phyloP scores from a whole-genome alignment of 2,797 vertebrate genomes.

The Thamnophis elegans region DNA sequence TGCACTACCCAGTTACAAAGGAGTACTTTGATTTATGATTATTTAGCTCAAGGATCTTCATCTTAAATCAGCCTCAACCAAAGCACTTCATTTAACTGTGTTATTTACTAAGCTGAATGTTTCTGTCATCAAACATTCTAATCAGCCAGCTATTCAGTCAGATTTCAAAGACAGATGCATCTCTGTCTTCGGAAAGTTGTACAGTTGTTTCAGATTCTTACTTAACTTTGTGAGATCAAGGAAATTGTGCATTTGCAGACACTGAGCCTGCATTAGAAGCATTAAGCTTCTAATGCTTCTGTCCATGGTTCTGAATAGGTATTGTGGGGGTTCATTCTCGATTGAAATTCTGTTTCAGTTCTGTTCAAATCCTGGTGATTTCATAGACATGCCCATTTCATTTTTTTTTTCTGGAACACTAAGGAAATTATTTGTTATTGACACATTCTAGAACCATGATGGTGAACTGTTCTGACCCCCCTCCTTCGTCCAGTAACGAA shows the following conservation, averaged over 20 bases:
- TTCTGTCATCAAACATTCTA: constrained; percentile 27
- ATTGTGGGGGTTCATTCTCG: neutral
- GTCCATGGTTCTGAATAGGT: neutral
- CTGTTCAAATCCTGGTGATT: neutral
- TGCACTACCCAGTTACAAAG: neutral
- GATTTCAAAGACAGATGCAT: neutral
- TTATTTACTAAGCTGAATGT: constrained; percentile 23
- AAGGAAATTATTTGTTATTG: neutral
- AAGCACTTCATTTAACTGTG: constrained; percentile 3
- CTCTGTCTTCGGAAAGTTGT: constrained; percentile 2
- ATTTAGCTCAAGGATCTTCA: constrained; percentile 1
- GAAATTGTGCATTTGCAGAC: neutral
- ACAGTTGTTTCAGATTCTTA: neutral
- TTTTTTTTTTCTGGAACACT: neutral
- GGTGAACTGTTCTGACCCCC: too few relatives aligned
- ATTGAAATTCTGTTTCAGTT: neutral
- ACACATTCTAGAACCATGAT: neutral
- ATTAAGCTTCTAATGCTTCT: neutral
- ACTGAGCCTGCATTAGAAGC: neutral
- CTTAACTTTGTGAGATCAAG: neutral
- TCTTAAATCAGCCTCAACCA: constrained; percentile 20
- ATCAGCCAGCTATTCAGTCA: constrained; percentile 18
- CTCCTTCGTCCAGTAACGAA: too few relatives aligned
- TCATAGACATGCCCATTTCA: neutral
- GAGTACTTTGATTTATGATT: constrained; percentile 22